Evolutionary conservation across 1,140 invertebrate genomes (phyloP).

Genomic region (Trinorchestia longiramus): DNA sequence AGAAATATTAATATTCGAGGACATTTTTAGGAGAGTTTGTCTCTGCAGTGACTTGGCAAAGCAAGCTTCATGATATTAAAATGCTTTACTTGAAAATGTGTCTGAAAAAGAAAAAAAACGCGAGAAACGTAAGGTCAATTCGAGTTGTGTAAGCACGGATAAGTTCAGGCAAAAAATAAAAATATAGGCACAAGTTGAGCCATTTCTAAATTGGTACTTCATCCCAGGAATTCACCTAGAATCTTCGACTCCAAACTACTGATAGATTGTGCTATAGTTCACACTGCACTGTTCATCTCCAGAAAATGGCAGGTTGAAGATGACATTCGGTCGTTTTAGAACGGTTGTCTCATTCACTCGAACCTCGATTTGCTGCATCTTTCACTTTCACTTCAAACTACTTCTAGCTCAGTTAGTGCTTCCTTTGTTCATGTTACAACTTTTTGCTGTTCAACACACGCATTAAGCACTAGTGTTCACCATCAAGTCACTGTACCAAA

Average conservation of each 20-base stretch:
- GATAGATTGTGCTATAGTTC: neutral
- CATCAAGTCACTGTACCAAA: neutral
- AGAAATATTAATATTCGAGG: neutral
- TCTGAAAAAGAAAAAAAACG: neutral
- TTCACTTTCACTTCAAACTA: neutral
- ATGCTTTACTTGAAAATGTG: neutral
- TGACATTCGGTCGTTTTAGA: neutral
- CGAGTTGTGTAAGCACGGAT: neutral
- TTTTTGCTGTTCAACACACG: neutral
- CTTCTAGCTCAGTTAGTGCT: neutral
- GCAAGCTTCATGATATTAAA: too few species aligned
- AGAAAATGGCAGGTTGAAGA: neutral
- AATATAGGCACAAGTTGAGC: neutral
- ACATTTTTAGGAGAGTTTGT: neutral
- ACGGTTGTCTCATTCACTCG: neutral
- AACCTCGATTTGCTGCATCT: neutral
- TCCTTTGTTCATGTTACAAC: neutral
- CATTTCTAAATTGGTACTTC: neutral
- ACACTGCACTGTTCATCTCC: neutral
- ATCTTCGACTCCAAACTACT: neutral
- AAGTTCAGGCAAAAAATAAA: neutral
- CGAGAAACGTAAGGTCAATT: neutral
- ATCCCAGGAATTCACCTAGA: neutral
- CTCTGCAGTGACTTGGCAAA: neutral
- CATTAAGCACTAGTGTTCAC: neutral